Evolutionary conservation across 2,888 invertebrate genomes (phyloP), one percentile per base, ranked within the genome.

Genomic region (Folsomia manolachei): DNA sequence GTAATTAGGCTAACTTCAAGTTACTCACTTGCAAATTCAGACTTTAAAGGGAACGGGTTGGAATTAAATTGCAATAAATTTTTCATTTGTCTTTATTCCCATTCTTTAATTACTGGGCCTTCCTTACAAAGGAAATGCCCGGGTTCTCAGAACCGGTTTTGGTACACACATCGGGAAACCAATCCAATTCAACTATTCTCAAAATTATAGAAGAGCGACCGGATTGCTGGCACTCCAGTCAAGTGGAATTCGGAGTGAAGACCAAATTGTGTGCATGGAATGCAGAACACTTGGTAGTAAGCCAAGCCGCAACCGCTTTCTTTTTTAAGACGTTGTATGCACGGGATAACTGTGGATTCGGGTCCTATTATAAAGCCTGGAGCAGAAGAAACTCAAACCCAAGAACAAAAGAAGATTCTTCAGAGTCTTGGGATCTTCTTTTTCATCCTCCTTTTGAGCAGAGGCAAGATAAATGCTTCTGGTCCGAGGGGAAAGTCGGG

Each of bases 251-350:
- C 19, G 56, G 21, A 56, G n/a, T 56, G 4, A 4, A 7, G n/a
- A 7, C n/a, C 19, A 21, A 56, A 7, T 56, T 56, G 19, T 56
- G 56, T 56, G 56, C 4, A 21, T 19, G 21, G 56, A 56, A 56
- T 56, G 56, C 56, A 56, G 56, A 56, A 56, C 56, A 56, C n/a
- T n/a, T n/a, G n/a, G n/a, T n/a, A n/a, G n/a, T n/a, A 19, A 18
- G 7, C 18, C 7, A n/a, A 56, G 14, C 39, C 4, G 7, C 39
- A 9, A 39, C 39, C 14, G 7, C 39, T 39, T 39, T 39, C 39
- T 14, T n/a, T n/a, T n/a, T 39, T 39, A 39, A 39, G n/a, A n/a
- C n/a, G n/a, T n/a, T n/a, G n/a, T n/a, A n/a, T n/a, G n/a, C n/a
- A 39, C 39, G 7, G 39, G 14, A 14, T 39, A 14, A 14, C 39